Base-by-base conservation (phyloP, 2,888 invertebrate species). In the Nymphalis c-album region DNA sequence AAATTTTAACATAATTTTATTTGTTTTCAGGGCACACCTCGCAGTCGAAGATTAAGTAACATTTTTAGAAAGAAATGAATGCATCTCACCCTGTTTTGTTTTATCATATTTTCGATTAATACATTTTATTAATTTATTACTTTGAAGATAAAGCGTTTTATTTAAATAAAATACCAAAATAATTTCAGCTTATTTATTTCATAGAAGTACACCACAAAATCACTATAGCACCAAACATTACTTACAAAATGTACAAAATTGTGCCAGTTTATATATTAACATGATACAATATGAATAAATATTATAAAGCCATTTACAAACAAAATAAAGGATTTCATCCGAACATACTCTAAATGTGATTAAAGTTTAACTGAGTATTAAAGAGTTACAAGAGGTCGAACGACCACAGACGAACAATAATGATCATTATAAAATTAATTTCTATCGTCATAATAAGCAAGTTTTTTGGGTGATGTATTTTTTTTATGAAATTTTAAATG, bases 231-330 rank as follows among this genome's bases (percentile, higher is more conserved):
- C 91, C 91, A 88, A 88, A 89, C 84, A 89, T 90, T 90, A 90
- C 86, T 86, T 90, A 90, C 84, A 89, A 90, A 88, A 90, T 90
- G 88, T 91, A 91, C 88, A 91, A 91, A 91, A 90, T 91, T 90
- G 90, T 91, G 91, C 90, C 83, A 80, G 77, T 80, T 81, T 76
- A 35, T 53, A 78, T 78, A 69, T 72, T 76, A 46, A 62, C 45
- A 60, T 53, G 75, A 75, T 75, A 35, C 26, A 71, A 68, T 63
- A 64, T 63, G 69, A 68, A 61, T 69, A 67, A 68, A 74, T 63
- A 63, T 40, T 40, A 40, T 63, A 69, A 72, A 68, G 63, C 62
- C 26, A 63, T 48, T 63, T 47, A 60, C 40, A 66, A 64, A 71
- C 71, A 61, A 60, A 67, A 62, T 63, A n/a, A 61, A 62, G 26